Conservation (phyloP, 2,888 invertebrate genomes). For the Disparrhopalites patrizii region DNA sequence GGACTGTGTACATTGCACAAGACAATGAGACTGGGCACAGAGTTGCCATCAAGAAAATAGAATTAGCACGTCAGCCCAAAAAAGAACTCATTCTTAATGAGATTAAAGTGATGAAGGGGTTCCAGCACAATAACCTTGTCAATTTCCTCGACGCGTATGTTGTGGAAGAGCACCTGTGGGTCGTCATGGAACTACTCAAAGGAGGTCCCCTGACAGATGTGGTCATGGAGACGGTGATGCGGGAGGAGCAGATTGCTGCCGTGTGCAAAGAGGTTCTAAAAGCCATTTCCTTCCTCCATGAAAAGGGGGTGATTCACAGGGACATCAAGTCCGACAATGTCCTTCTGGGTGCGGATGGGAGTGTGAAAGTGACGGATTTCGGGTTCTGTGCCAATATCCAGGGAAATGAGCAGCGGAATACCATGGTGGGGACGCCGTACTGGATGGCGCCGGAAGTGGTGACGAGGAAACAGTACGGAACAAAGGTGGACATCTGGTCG, state of each 20-base stretch:
- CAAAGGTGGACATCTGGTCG: conserved; percentile 91
- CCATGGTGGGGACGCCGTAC: conserved; percentile 97
- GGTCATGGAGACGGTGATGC: conserved; percentile 94
- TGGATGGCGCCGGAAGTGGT: conserved; percentile 82
- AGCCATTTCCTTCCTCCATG: conserved; percentile 84
- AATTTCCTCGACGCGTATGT: conserved; percentile 92
- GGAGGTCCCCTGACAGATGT: conserved; percentile 89
- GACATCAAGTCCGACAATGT: conserved; percentile 99
- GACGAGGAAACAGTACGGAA: conserved; percentile 87
- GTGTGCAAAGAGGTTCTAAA: conserved; percentile 84
- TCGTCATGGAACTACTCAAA: conserved; percentile 90
- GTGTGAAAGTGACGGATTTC: conserved; percentile 91
- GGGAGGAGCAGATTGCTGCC: conserved; percentile 93
- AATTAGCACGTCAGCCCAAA: conserved; percentile 88
- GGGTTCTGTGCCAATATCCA: conserved; percentile 97
- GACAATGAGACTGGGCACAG: conserved; percentile 67
- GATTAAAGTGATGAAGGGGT: conserved; percentile 84
- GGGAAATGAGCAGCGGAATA: conserved; percentile 90
- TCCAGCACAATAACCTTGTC: conserved; percentile 89
- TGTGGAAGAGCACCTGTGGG: conserved; percentile 91
- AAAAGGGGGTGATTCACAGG: conserved; percentile 84
- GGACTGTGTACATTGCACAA: conserved; percentile 82
- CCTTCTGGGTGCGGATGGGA: conserved; percentile 85
- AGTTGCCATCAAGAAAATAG: conserved; percentile 95
- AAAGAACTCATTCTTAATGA: conserved; percentile 94